Percentiles rank a stretch among this genome's conserved stretches.
Conservation (phyloP, 2,797 vertebrate genomes). For the Molothrus aeneus region DNA sequence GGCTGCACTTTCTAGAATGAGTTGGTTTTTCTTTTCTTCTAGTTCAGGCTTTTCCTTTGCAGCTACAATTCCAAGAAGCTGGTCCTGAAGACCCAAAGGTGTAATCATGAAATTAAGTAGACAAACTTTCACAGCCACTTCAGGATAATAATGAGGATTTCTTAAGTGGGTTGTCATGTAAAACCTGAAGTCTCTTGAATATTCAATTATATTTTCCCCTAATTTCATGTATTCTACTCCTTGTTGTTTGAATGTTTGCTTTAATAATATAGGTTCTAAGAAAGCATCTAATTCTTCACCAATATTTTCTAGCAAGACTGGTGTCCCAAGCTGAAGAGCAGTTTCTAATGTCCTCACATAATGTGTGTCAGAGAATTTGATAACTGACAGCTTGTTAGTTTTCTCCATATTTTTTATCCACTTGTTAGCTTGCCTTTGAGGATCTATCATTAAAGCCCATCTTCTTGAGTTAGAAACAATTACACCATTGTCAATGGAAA, state of each 20-base stretch:
- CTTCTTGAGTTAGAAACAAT: constrained; percentile 91
- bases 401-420: constrained; percentile 98
- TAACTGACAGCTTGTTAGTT: constrained; percentile 84
- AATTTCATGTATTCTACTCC: constrained; percentile 92
- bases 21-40: constrained; percentile 91
- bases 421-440: constrained; percentile 94
- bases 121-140: constrained; percentile 93
- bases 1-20: constrained; percentile 89
- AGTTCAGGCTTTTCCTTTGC: constrained; percentile 93
- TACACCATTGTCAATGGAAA: constrained; percentile 92
- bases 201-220: constrained; percentile 93
- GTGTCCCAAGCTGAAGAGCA: constrained; percentile 88
- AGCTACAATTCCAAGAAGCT: constrained; percentile 91
- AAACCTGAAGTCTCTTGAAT: constrained; percentile 87
- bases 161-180: constrained; percentile 93
- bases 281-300: constrained; percentile 92
- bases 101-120: constrained; percentile 97
- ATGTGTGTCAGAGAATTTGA: constrained; percentile 87
- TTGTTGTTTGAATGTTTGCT: constrained; percentile 92
- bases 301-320: constrained; percentile 89
- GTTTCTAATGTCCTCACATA: constrained; percentile 89
- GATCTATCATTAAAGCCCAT: constrained; percentile 95
- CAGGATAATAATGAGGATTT: constrained; percentile 95
- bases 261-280: constrained; percentile 89
- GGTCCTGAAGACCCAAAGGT: constrained; percentile 91